These are phyloP conservation scores for Periphyllus acericola DNA, from an alignment of 2,888 invertebrate species.

Conservation along the genomic window DNA sequence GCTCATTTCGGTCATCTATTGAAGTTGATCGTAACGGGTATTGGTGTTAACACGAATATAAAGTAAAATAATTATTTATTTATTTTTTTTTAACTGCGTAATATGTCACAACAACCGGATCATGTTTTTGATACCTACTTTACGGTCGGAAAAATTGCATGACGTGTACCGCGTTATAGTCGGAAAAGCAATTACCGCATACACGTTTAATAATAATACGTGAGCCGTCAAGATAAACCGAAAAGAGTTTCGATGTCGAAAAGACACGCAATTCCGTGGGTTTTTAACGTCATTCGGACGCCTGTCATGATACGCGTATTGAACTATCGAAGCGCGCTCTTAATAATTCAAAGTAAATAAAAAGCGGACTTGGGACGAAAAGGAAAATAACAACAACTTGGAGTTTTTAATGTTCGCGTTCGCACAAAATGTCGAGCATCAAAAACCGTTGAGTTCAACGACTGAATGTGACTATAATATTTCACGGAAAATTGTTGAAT, in stretches of 20 bases:
- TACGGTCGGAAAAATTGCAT: background rate
- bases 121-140: background rate
- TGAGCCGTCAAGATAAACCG: background rate
- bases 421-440: too few species aligned
- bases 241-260: background rate
- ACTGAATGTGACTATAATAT: too few species aligned
- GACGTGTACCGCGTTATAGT: background rate
- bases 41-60: too few species aligned
- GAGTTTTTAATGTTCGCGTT: too few species aligned
- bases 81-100: too few species aligned
- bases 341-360: constrained; percentile 19
- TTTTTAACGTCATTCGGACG: background rate
- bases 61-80: too few species aligned
- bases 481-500: too few species aligned
- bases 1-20: too few species aligned
- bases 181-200: background rate
- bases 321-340: background rate
- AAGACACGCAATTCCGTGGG: background rate
- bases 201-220: background rate
- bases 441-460: too few species aligned
- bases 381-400: background rate
- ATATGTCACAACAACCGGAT: background rate
- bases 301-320: background rate
- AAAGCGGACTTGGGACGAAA: background rate
- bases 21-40: too few species aligned